phyloP scores from a whole-genome alignment of 2,888 invertebrate genomes.

The Ceraclea dissimilis region DNA sequence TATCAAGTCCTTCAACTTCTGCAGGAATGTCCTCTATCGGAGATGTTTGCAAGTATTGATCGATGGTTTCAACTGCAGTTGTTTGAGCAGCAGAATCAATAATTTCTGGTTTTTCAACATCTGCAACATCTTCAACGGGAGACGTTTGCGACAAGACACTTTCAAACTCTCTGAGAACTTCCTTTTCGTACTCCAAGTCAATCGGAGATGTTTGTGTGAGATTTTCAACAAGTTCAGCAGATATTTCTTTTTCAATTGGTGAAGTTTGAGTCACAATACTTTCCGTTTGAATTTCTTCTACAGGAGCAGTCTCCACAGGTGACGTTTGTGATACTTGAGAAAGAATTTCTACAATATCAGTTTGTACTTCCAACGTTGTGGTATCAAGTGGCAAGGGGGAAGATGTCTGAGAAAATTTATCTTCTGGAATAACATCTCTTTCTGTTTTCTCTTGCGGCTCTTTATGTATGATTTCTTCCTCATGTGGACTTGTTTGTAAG shows the following conservation, averaged over 20 bases:
- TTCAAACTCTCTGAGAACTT: slow-evolving; percentile 24
- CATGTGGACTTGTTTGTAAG: slow-evolving; percentile 22
- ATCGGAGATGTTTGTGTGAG: slow-evolving; percentile 15
- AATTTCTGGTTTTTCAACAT: slow-evolving; percentile 37
- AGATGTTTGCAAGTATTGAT: slow-evolving; percentile 27
- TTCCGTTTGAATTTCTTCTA: not conserved
- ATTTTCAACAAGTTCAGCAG: slow-evolving; percentile 13
- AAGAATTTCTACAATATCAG: slow-evolving; percentile 35
- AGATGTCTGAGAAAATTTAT: slow-evolving; percentile 47
- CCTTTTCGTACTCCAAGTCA: slow-evolving; percentile 40
- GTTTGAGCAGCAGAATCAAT: slow-evolving; percentile 38
- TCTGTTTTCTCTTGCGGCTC: slow-evolving; percentile 4
- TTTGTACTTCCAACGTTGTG: slow-evolving; percentile 37
- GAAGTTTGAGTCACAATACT: not conserved
- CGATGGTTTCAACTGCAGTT: slow-evolving; percentile 30
- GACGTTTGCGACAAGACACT: slow-evolving; percentile 4
- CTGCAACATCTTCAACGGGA: slow-evolving; percentile 21
- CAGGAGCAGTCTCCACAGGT: slow-evolving; percentile 6
- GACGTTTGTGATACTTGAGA: slow-evolving; percentile 27
- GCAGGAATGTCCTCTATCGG: slow-evolving; percentile 7
- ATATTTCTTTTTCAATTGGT: not conserved
- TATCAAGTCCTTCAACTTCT: slow-evolving; percentile 29
- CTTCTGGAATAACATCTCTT: slow-evolving; percentile 39
- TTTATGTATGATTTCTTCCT: slow-evolving; percentile 1
- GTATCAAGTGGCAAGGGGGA: slow-evolving; percentile 33